Evolutionary conservation across 2,797 vertebrate genomes (phyloP).

Genomic region (Apogon hyalosoma): DNA sequence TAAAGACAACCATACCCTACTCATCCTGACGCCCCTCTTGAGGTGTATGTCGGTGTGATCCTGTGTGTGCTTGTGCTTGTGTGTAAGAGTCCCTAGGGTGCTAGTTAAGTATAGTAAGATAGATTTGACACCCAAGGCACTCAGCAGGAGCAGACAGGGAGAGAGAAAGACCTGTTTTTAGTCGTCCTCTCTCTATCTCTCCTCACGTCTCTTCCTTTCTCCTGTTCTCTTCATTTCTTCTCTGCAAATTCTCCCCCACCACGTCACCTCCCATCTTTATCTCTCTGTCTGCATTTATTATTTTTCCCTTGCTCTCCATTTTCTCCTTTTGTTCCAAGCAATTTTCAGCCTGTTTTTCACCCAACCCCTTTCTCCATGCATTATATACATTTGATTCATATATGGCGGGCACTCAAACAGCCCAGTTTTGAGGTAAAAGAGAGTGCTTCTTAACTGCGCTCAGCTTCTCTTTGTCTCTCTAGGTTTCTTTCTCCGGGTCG

Average conservation of each 20-base stretch:
- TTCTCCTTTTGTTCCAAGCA: conserved; percentile 13
- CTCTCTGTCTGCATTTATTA: conserved; percentile 40
- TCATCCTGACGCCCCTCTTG: conserved; percentile 42
- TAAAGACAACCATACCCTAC: conserved; percentile 37
- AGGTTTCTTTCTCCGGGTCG: conserved; percentile 21
- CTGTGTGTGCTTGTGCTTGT: background rate
- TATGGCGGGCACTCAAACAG: conserved; percentile 1
- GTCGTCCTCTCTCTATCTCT: conserved; percentile 7
- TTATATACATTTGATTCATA: conserved; percentile 39
- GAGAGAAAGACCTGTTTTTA: conserved; percentile 48
- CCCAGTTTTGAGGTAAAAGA: conserved; percentile 30
- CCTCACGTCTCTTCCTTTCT: conserved; percentile 12
- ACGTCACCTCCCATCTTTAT: conserved; percentile 28
- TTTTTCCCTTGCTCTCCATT: conserved; percentile 42
- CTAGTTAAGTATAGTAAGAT: conserved; percentile 75
- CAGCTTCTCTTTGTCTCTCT: conserved; percentile 28
- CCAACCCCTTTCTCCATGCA: conserved; percentile 13
- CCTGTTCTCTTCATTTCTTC: conserved; percentile 23
- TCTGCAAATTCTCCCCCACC: conserved; percentile 18
- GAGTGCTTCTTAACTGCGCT: conserved; percentile 13
- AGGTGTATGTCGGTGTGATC: conserved; percentile 33
- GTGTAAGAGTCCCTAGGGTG: conserved; percentile 48
- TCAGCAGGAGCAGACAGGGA: conserved; percentile 42
- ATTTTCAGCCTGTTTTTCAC: conserved; percentile 42
- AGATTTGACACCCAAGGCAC: conserved; percentile 67